These are phyloP conservation scores for Dasypolia templi DNA, from an alignment of 2,888 invertebrate genomes.

Conservation along the genomic window DNA sequence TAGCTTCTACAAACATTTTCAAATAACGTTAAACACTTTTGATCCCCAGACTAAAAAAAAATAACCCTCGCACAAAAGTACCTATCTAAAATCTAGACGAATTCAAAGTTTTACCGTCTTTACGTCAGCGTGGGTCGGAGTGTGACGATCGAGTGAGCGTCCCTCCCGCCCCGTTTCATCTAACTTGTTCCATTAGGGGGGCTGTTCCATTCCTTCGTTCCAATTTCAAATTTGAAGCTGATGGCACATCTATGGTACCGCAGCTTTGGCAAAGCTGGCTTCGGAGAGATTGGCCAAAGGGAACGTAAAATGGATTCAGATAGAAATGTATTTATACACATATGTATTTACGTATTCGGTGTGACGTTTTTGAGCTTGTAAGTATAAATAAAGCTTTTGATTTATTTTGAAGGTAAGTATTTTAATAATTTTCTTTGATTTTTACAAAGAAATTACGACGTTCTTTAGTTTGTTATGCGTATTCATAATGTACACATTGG, in stretches of 20 bases:
- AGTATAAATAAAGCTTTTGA: neutral
- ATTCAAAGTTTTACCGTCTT: conserved; percentile 80
- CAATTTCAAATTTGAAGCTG: conserved; percentile 90
- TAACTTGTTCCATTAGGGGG: conserved; percentile 89
- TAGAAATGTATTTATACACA: conserved; percentile 22
- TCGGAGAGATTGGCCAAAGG: conserved; percentile 70
- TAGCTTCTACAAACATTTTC: neutral
- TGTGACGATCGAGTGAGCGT: conserved; percentile 74
- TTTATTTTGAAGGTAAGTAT: neutral
- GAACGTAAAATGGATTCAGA: conserved; percentile 51
- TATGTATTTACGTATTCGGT: neutral
- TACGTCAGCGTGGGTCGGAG: conserved; percentile 68
- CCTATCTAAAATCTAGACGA: conserved; percentile 71
- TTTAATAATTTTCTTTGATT: neutral
- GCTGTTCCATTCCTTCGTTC: conserved; percentile 89
- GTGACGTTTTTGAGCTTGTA: neutral
- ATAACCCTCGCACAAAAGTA: conserved; percentile 67
- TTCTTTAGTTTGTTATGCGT: neutral
- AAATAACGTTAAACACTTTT: conserved; percentile 3
- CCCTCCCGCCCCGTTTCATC: conserved; percentile 84
- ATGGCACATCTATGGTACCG: conserved; percentile 85
- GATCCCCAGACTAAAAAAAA: conserved; percentile 9
- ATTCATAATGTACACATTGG: neutral
- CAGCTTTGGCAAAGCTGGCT: conserved; percentile 75
- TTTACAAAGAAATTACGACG: too few relatives aligned